Evolutionary conservation across 2,797 vertebrate species (phyloP).

Genomic region (Ceryle rudis): DNA sequence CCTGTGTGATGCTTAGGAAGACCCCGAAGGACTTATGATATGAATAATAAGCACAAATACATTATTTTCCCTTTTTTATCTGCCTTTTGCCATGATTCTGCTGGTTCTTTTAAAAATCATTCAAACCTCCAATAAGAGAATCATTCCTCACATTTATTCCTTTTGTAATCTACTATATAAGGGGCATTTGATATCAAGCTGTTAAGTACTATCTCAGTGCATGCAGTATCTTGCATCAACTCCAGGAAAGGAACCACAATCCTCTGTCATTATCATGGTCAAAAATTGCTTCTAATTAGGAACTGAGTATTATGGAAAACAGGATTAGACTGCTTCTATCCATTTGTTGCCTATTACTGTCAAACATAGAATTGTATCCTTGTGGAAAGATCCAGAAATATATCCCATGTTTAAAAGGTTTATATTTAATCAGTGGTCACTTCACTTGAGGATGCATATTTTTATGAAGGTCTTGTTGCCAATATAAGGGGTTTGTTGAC

Average conservation of each 20-base stretch:
- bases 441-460: neutral
- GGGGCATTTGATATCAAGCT: neutral
- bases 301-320: neutral
- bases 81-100: neutral
- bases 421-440: neutral
- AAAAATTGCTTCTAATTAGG: neutral
- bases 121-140: neutral
- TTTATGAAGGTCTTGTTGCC: neutral
- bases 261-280: neutral
- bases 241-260: neutral
- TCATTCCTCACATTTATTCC: neutral
- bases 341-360: neutral
- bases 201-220: neutral
- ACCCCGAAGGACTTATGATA: neutral
- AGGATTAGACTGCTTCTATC: neutral
- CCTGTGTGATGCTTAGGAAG: neutral
- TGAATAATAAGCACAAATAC: neutral
- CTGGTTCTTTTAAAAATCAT: neutral
- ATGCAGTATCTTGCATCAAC: neutral
- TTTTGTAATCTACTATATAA: neutral
- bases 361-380: neutral
- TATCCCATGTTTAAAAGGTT: neutral
- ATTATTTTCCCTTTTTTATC: neutral
- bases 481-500: neutral
- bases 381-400: neutral